Base-by-base conservation (phyloP, 2,888 invertebrate genomes). In the Vesta saturnalis region DNA sequence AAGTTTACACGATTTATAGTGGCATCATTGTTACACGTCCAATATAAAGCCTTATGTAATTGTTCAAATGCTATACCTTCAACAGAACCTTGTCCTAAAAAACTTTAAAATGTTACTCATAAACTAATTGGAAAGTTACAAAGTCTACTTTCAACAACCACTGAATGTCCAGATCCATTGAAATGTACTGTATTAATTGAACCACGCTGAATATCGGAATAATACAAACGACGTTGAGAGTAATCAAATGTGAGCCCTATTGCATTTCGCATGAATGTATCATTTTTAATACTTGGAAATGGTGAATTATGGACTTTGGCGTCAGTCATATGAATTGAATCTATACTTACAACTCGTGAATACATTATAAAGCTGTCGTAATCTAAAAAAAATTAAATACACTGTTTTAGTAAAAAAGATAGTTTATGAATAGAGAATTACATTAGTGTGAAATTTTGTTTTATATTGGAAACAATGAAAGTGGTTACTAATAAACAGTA, bases 171-270 rank as follows among this genome's bases (percentile, higher is more conserved):
- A 23, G 88, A 87, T 56, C 95, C 95, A 85, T 95, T 92, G 84
- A 95, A 95, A 80, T 87, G 87, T 55, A 94, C 95, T 30, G 90
- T 88, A 84, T 93, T 92, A 79, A 96, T 94, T 74, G 93, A 90
- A 64, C 94, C 94, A 78, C 91, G 87, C 81, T 95, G 94, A 71
- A 96, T 94, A 84, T 96, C 96, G 0, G 95, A 95, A 85, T 94
- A 96, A 85, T 94, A 95, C 57, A 95, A 85, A 58, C 90, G 85
- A 74, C 89, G 86, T 30, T 85, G 85, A 67, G 85, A 84, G 83
- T 92, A 94, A 85, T 94, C 93, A 83, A 91, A 94, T 1, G 94
- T 89, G 60, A 96, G 86, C 18, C 94, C 95, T 77, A 96, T 95
- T 6, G 94, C 94, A 85, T 96, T 96, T 64, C 93, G 87, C 89